Base-by-base conservation (phyloP, 2,888 invertebrate species). In the Sycophila texana region DNA sequence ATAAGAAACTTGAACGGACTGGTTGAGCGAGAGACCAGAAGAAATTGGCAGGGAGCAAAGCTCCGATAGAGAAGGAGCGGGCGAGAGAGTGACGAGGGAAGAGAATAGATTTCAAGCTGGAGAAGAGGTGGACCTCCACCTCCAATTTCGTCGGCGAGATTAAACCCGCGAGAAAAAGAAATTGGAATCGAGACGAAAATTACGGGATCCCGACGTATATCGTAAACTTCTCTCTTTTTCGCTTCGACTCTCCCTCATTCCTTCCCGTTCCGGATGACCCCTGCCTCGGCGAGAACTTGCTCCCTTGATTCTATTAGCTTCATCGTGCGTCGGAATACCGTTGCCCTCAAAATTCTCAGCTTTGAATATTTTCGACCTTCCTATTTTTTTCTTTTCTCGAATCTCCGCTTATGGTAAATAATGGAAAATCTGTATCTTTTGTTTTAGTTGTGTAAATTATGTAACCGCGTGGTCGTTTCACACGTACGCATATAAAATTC, bases 141-240 rank as follows among this genome's bases (percentile, higher is more conserved):
- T 82, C 77, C 84, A 86, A 86, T 86, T 86, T 86, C 66, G 84
- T 83, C 83, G 84, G 81, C 83, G 78, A 84, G 85, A 86, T 86
- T 85, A 85, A 86, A 83, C 83, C 81, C 82, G 84, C 84, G 85
- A 85, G 84, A 86, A 86, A 85, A 85, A 85, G 86, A 85, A 86
- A 86, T 86, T 86, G 86, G 85, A 86, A 86, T 86, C 85, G 84
- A 86, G 84, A 86, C 85, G 85, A 83, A 87, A 85, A 86, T 85
- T 86, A 86, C 84, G 83, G 83, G 83, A 83, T 84, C 82, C 83
- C 82, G 81, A 81, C 60, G 77, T 82, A 39, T 39, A 78, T 79
- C 66, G 76, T 65, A 81, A 75, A 67, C 77, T 74, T 78, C 74
- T 72, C 81, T 77, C 78, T 72, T 78, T 78, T 72, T 80, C 58